phyloP scores from a whole-genome alignment of 2,797 vertebrate species.

The Xyrichtys novacula region DNA sequence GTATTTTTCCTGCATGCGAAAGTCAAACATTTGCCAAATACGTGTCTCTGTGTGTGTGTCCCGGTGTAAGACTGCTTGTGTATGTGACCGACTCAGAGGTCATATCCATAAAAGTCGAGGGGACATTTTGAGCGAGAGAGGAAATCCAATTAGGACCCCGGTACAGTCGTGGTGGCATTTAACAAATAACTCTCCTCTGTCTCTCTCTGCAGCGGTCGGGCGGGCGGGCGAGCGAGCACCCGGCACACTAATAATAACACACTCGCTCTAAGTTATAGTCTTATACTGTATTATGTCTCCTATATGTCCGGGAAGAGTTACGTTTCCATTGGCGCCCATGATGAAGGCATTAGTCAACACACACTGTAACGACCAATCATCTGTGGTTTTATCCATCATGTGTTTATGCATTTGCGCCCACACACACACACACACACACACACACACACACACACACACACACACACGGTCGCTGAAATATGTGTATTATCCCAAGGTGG shows the following conservation, averaged over 20 bases:
- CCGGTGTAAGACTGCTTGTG: conserved; percentile 13
- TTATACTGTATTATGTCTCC: conserved; percentile 72
- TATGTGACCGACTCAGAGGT: conserved; percentile 67
- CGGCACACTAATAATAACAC: conserved; percentile 67
- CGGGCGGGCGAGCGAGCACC: conserved; percentile 16
- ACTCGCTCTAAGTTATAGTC: conserved; percentile 75
- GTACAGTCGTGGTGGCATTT: conserved; percentile 73
- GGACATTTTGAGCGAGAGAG: conserved; percentile 62
- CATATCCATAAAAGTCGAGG: conserved; percentile 68
- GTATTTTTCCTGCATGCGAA: neutral
- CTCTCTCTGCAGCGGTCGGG: conserved; percentile 30
- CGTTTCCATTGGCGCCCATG: conserved; percentile 62
- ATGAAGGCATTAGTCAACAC: conserved; percentile 76
- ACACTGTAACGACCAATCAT: conserved; percentile 72
- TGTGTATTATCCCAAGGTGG: conserved; percentile 72
- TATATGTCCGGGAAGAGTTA: conserved; percentile 68
- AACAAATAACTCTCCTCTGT: conserved; percentile 76
- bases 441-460: conserved; percentile 13
- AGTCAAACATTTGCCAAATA: neutral
- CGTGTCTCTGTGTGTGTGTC: neutral
- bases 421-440: conserved; percentile 13
- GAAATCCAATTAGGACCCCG: conserved; percentile 79
- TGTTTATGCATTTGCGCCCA: conserved; percentile 60
- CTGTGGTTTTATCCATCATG: conserved; percentile 63
- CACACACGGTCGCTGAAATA: conserved; percentile 61